These are phyloP conservation scores for Mallotus villosus DNA, from an alignment of 2,797 vertebrate genomes.

Conservation along the genomic window DNA sequence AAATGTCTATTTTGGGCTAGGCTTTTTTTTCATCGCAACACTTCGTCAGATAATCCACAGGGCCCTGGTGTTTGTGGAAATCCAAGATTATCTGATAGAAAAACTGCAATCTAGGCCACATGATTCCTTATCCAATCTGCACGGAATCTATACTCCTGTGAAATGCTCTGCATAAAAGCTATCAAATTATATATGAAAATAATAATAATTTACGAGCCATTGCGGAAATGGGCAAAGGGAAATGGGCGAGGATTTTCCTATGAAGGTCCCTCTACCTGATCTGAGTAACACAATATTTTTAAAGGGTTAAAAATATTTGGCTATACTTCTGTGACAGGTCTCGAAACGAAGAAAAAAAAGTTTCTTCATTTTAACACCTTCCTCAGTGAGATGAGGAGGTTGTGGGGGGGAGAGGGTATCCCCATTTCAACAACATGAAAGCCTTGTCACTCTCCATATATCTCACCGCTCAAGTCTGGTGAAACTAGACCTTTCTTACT, in stretches of 20 bases:
- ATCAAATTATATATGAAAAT: constrained; percentile 44
- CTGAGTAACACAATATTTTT: constrained; percentile 33
- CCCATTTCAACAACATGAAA: constrained; percentile 69
- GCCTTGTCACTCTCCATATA: constrained; percentile 70
- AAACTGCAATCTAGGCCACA: constrained; percentile 43
- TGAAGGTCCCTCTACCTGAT: constrained; percentile 30
- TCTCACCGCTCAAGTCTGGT: constrained; percentile 41
- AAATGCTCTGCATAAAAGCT: constrained; percentile 50
- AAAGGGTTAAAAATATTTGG: constrained; percentile 15
- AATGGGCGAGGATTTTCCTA: constrained; percentile 41
- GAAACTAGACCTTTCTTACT: constrained; percentile 57
- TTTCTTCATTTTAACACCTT: constrained; percentile 61
- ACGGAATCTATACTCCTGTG: constrained; percentile 37
- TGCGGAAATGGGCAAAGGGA: constrained; percentile 18
- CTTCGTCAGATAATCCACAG: constrained; percentile 47
- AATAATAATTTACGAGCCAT: constrained; percentile 54
- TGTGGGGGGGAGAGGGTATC: constrained; percentile 45
- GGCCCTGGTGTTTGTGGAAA: constrained; percentile 49
- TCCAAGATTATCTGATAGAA: constrained; percentile 41
- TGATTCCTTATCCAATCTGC: constrained; percentile 51
- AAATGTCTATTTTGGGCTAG: constrained; percentile 45
- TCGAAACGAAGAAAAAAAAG: constrained; percentile 36
- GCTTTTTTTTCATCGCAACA: constrained; percentile 26
- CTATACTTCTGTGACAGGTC: constrained; percentile 47
- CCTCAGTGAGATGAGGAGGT: constrained; percentile 35